Evolutionary conservation across 2,797 vertebrate species (phyloP).

Genomic region (Telmatherina bonti): DNA sequence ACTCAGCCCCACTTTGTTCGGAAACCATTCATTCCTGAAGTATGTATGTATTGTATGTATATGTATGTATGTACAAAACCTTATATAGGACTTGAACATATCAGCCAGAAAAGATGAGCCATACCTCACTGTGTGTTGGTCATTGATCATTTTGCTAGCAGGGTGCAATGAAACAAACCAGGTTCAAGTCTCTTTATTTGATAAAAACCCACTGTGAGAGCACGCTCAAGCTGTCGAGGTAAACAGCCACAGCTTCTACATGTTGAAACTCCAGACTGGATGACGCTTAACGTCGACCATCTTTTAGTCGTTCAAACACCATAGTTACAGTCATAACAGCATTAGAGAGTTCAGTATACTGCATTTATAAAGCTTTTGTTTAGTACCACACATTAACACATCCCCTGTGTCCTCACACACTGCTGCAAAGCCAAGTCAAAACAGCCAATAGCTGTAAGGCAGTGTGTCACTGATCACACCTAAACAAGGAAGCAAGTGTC

Average conservation of each 20-base stretch:
- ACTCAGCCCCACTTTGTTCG: conserved; percentile 67
- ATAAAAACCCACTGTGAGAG: conserved; percentile 67
- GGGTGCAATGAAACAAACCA: conserved; percentile 65
- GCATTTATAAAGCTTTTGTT: conserved; percentile 41
- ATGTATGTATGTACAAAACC: conserved; percentile 72
- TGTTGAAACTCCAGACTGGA: conserved; percentile 52
- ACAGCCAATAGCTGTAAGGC: conserved; percentile 38
- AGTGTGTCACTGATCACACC: conserved; percentile 52
- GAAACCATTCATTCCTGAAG: conserved; percentile 59
- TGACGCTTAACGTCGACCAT: conserved; percentile 61
- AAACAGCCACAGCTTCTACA: conserved; percentile 49
- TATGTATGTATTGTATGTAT: conserved; percentile 67
- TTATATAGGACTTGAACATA: conserved; percentile 79
- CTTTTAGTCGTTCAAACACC: conserved; percentile 43
- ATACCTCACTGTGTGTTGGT: conserved; percentile 78
- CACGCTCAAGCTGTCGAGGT: conserved; percentile 51
- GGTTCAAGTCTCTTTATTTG: conserved; percentile 66
- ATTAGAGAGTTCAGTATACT: conserved; percentile 37
- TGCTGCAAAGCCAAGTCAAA: conserved; percentile 38
- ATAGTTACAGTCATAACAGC: conserved; percentile 27
- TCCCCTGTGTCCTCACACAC: conserved; percentile 51
- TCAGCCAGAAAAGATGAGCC: conserved; percentile 81
- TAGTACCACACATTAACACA: conserved; percentile 51
- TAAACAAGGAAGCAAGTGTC: conserved; percentile 83
- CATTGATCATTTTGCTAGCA: conserved; percentile 56